Evolutionary conservation across 2,113 vertebrate species (phyloP).

Genomic region (Accipiter virgatus): DNA sequence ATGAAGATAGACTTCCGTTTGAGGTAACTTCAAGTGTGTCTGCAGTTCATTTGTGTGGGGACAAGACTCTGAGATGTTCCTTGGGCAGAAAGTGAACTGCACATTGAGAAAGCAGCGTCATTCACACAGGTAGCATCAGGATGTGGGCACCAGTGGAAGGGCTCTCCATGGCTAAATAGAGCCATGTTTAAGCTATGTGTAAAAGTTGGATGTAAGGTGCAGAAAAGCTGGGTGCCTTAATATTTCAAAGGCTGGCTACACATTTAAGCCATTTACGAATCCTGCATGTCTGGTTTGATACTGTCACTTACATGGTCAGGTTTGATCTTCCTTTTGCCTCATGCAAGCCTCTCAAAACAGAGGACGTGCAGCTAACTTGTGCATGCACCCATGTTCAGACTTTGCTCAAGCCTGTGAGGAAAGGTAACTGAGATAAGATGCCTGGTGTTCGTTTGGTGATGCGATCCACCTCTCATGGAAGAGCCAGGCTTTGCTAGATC

Average conservation of each 20-base stretch:
- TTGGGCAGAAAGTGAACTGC: not conserved
- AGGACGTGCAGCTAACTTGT: rapidly evolving
- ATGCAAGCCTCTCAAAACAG: not conserved
- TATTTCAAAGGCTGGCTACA: not conserved
- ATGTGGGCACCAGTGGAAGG: not conserved
- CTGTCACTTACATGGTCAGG: not conserved
- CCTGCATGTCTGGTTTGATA: not conserved
- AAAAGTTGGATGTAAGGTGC: not conserved
- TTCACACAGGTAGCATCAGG: not conserved
- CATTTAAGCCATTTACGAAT: not conserved
- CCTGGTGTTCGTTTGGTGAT: not conserved
- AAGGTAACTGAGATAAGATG: not conserved
- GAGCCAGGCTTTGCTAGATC: not conserved
- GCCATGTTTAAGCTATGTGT: not conserved
- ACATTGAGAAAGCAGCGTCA: rapidly evolving
- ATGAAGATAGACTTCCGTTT: not conserved
- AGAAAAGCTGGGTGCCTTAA: not conserved
- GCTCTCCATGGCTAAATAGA: not conserved
- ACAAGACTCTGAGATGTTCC: not conserved
- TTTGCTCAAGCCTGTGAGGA: not conserved
- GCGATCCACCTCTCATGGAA: not conserved
- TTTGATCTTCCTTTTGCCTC: not conserved
- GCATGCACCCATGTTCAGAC: rapidly evolving
- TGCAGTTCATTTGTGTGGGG: not conserved
- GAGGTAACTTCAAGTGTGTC: not conserved